Evolutionary conservation across 2,888 invertebrate genomes (phyloP), one percentile per base, ranked within the genome.

Genomic region (Crossocerus cetratus): DNA sequence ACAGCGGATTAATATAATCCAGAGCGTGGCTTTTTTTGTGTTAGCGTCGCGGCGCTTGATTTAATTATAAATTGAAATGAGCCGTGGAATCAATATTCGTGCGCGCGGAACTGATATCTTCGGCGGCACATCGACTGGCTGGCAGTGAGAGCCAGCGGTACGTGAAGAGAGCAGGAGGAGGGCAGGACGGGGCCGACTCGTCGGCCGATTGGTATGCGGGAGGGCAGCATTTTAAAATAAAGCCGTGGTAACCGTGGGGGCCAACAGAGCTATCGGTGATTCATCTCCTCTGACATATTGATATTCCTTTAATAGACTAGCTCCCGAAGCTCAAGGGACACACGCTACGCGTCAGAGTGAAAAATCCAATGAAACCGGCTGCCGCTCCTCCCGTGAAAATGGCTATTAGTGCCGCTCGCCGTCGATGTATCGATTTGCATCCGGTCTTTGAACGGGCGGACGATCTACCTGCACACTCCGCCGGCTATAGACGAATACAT

Each of bases 361-460:
- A 80, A 80, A 80, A 77, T 80, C 71, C 80, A 72, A 62, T 65
- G 71, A 67, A 67, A 77, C 69, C 77, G 32, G 32, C 8, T 8
- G 32, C 32, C 32, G 3, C 32, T 32, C 32, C 79, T 72, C 64
- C 74, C 63, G 75, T 72, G 74, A 72, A 69, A 74, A 80, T 69
- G 71, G 78, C 78, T 80, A 77, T 80, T 66, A 80, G 63, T 69
- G 62, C 55, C 68, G 69, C 62, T 20, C 56, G 59, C 44, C 68
- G 65, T 44, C 74, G 68, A 60, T 75, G 74, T 65, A 81, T 77
- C 77, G 82, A 82, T 82, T 81, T 79, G 82, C 81, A 81, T 80
- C 54, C 32, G 23, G 44, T 72, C 81, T 81, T 81, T 80, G 81
- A 80, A 61, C 71, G 45, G 21, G 53, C 20, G 63, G 66, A 61